Percentiles rank a stretch among this genome's conserved stretches.
Evolutionary conservation across 2,113 vertebrate species (phyloP).

Genomic region (Athene cunicularia): DNA sequence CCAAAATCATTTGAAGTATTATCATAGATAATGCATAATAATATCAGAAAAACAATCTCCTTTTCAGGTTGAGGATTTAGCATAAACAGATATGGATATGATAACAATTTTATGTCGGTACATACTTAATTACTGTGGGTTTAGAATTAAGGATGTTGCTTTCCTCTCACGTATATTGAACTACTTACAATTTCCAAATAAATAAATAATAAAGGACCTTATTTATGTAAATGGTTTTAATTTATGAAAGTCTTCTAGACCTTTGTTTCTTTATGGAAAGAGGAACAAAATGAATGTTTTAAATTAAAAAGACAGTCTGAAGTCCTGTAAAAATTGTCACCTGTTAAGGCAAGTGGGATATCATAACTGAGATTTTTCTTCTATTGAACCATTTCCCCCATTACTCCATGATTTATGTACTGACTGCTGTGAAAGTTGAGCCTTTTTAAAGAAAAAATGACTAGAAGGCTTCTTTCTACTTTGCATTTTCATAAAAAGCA

Average conservation of each 20-base stretch:
- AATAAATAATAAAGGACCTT: neutral
- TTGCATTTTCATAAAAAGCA: neutral
- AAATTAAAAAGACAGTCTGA: neutral
- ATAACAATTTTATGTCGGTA: neutral
- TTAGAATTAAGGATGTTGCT: neutral
- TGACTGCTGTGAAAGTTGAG: neutral
- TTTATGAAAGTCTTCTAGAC: neutral
- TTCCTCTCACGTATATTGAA: constrained; percentile 12
- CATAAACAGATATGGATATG: neutral
- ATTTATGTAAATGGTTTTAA: neutral
- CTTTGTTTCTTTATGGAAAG: neutral
- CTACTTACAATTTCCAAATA: neutral
- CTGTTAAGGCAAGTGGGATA: neutral
- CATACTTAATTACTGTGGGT: neutral
- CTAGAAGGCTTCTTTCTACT: neutral
- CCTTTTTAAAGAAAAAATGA: neutral
- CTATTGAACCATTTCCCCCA: neutral
- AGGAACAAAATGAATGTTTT: neutral
- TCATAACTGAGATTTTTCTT: neutral
- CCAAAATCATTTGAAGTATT: neutral
- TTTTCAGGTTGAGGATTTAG: neutral
- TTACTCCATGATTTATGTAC: neutral
- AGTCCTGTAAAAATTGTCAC: neutral
- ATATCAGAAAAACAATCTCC: neutral
- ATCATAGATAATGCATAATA: neutral